phyloP scores from a whole-genome alignment of 2,888 invertebrate species.

The Thysanoteuthis rhombus region DNA sequence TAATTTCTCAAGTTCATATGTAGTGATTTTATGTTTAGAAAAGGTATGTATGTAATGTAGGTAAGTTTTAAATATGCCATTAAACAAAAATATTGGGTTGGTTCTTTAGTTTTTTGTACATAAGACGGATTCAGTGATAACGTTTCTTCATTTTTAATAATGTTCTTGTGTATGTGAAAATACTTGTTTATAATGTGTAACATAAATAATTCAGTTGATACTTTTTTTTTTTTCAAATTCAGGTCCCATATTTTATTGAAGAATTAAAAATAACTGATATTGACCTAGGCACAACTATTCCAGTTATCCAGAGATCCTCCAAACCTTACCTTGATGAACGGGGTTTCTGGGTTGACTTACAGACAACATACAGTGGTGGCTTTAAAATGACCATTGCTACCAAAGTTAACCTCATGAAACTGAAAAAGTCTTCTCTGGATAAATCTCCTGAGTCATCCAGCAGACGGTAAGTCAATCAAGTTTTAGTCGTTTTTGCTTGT shows the following conservation, averaged over 20 bases:
- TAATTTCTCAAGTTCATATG: too few species aligned
- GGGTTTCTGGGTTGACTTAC: slow-evolving; percentile 89
- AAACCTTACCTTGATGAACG: slow-evolving; percentile 79
- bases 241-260: slow-evolving; percentile 86
- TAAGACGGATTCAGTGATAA: background rate
- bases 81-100: too few species aligned
- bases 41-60: too few species aligned
- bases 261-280: slow-evolving; percentile 81
- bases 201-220: background rate
- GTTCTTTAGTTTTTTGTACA: too few species aligned
- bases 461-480: slow-evolving; percentile 26
- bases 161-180: background rate
- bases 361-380: slow-evolving; percentile 79
- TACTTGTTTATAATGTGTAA: background rate
- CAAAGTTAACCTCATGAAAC: slow-evolving; percentile 83
- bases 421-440: slow-evolving; percentile 63
- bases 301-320: slow-evolving; percentile 62
- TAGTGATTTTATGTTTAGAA: too few species aligned
- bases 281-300: slow-evolving; percentile 73
- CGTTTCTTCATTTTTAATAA: background rate
- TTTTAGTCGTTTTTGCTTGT: background rate
- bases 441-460: slow-evolving; percentile 31
- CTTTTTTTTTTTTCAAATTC: slow-evolving; percentile 34
- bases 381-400: slow-evolving; percentile 86
- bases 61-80: too few species aligned